phyloP scores from a whole-genome alignment of 2,113 vertebrate species.

The Tupaia chinensis region DNA sequence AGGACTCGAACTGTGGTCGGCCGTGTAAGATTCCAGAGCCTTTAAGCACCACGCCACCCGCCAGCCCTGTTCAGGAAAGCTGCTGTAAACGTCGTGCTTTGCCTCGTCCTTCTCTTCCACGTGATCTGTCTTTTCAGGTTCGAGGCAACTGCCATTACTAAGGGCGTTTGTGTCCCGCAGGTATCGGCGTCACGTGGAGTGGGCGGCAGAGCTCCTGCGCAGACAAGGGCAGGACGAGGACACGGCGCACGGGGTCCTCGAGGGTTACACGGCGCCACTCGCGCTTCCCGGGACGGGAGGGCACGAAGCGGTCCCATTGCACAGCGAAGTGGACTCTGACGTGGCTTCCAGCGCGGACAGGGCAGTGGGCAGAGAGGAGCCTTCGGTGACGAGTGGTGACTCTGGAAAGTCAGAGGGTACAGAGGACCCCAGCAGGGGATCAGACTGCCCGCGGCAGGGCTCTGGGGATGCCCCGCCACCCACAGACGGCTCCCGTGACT shows the following conservation, averaged over 20 bases:
- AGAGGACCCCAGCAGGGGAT: background rate
- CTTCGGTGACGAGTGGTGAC: background rate
- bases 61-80: background rate
- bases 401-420: accelerated
- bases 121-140: background rate
- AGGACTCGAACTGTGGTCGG: too few species aligned
- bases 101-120: background rate
- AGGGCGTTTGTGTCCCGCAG: slow-evolving; percentile 79
- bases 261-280: slow-evolving; percentile 84
- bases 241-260: slow-evolving; percentile 81
- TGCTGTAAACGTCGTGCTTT: background rate
- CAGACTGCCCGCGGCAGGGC: slow-evolving; percentile 55
- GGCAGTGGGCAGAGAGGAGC: background rate
- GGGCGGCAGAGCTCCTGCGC: slow-evolving; percentile 87
- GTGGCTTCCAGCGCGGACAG: background rate
- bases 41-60: background rate
- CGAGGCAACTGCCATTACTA: background rate
- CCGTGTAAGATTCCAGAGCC: too few species aligned
- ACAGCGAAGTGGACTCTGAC: background rate
- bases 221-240: slow-evolving; percentile 89
- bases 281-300: background rate
- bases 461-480: slow-evolving; percentile 51
- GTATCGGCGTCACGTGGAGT: slow-evolving; percentile 89
- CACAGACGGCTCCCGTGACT: background rate
- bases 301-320: background rate